Evolutionary conservation across 2,888 invertebrate species (phyloP).

Genomic region (Tinea pellionella): DNA sequence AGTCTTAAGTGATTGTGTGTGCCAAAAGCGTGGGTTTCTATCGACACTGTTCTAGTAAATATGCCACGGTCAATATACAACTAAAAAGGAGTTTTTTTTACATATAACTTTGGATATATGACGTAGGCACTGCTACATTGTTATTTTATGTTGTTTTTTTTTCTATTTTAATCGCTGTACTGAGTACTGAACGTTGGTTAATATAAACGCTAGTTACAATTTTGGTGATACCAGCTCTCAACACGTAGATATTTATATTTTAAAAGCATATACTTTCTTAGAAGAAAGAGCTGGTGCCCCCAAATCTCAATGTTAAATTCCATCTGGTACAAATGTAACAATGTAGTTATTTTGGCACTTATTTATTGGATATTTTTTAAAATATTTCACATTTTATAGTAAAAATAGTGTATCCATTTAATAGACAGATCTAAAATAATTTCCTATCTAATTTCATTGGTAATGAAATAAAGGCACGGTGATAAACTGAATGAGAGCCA

Average conservation of each 20-base stretch:
- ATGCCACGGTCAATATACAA: conserved; percentile 34
- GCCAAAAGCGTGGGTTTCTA: conserved; percentile 39
- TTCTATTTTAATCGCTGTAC: too few species aligned
- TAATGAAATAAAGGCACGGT: conserved; percentile 11
- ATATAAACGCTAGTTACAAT: too few species aligned
- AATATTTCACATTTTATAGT: background rate
- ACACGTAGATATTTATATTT: too few species aligned
- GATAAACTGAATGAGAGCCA: conserved; percentile 1
- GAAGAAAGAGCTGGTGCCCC: too few species aligned
- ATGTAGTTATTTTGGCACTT: too few species aligned
- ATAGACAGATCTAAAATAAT: background rate
- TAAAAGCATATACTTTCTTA: too few species aligned
- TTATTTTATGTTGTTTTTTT: too few species aligned
- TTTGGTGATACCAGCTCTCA: too few species aligned
- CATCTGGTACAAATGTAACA: too few species aligned
- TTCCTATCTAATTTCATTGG: conserved; percentile 10
- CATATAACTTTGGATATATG: background rate
- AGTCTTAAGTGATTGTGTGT: conserved; percentile 16
- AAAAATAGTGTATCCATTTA: background rate
- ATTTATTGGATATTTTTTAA: too few species aligned
- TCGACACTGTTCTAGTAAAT: background rate
- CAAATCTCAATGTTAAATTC: too few species aligned
- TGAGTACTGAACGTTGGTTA: too few species aligned
- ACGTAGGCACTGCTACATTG: background rate
- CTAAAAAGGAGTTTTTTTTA: conserved; percentile 33